Evolutionary conservation across 1,140 invertebrate species (phyloP), one percentile per base, ranked within the genome.

Genomic region (Trichogramma pretiosum): DNA sequence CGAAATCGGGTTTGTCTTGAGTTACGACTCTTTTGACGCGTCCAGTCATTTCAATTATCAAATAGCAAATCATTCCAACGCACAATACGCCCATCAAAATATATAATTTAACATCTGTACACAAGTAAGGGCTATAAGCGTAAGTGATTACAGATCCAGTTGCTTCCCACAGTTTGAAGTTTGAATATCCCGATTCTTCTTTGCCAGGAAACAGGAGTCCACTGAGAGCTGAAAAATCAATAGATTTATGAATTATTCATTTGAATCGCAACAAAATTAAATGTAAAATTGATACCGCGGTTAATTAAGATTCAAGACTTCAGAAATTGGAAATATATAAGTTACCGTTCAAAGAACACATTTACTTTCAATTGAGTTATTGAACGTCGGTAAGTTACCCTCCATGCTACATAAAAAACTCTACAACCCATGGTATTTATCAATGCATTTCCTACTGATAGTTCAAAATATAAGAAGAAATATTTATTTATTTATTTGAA

Each of bases 121-220:
- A 89, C 11, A 92, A 66, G 57, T 84, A 84, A 3, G 86, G 83
- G 32, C 81, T 87, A 17, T 82, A 79, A 5, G 80, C 75, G 54
- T 92, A 94, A 10, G 87, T 84, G 40, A 93, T 77, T 7, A 93
- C 86, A 37, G 91, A 89, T 32, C 93, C 93, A 5, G 88, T 79
- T 8, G 88, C 84, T 65, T 95, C 91, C 85, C 92, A 91, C 26
- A 96, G 70, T 11, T 91, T 79, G 65, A 93, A 95, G 65, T 93
- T 94, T 48, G 90, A 90, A 64, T 93, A 95, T 0, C 90, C 89
- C 2, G 92, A 85, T 62, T 95, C 92, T 62, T 93, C 83, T 51
- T 84, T 79, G 16, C 86, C 83, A 0, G 85, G 82, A 60, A 93
- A 94, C 11, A 93, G 72, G 30, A 93, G 85, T 10, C 92, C 89